Base-by-base conservation (phyloP, 2,888 invertebrate genomes). In the Mimumesa dahlbomi region DNA sequence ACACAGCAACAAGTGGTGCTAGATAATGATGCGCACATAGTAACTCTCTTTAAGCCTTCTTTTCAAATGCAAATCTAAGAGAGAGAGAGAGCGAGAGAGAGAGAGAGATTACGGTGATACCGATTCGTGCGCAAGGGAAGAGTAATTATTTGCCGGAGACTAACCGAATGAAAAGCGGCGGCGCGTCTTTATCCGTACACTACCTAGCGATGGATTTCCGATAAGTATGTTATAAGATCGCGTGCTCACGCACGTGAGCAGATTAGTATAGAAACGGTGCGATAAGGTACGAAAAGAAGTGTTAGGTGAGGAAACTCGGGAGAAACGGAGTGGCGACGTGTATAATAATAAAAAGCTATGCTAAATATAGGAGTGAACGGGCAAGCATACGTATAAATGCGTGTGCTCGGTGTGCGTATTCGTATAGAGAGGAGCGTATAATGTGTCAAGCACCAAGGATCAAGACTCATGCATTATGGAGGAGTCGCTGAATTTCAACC, bases 361-460 rank as follows among this genome's bases (percentile, higher is more conserved):
- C 83, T 84, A 85, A 87, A 84, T 84, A 85, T 85, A 87, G 84
- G 72, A 82, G 77, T 84, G 85, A 84, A 84, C 82, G 80, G 77
- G 78, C 77, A 76, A 81, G 77, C 79, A 49, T 43, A 58, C n/a
- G 5, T 40, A 36, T 34, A 13, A 16, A 14, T 11, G 46, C 29
- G 49, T 21, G 40, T 25, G 2, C 19, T 13, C 36, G 4, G 25
- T 29, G 49, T 45, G 63, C 53, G 65, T 61, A 40, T 50, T 43
- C 46, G 50, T 61, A 13, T 40, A 25, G 25, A 43, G 38, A 29
- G 36, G 22, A 53, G 31, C 5, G 48, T 34, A 18, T 18, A 13
- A 38, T 14, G 14, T 14, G 31, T 14, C n/a, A 18, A 34, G 34
- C 16, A 36, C n/a, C 1, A n/a, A 50, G n/a, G 45, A 62, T 45